A percentile compares a stretch with the other conserved stretches of the same genome.
These are phyloP conservation scores for Platalea minor DNA, from an alignment of 2,797 vertebrate genomes.

Conservation along the genomic window DNA sequence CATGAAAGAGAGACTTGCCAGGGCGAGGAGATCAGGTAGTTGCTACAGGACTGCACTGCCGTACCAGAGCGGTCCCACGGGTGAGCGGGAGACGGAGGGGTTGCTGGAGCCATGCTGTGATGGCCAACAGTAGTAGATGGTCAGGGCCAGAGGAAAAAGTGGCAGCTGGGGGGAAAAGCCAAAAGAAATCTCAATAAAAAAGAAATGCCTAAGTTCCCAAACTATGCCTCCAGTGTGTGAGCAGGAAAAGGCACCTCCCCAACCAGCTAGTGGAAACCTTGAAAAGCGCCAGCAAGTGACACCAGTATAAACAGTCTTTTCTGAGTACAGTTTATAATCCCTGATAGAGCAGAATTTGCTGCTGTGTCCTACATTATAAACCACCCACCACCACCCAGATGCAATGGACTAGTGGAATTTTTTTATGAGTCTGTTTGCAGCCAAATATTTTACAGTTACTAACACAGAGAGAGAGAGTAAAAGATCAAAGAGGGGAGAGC, in stretches of 20 bases:
- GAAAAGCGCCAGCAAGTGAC: neutral
- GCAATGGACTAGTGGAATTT: neutral
- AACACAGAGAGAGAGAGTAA: neutral
- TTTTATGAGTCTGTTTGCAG: neutral
- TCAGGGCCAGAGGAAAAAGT: neutral
- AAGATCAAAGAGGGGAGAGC: slow-evolving; percentile 18
- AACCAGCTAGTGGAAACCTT: neutral
- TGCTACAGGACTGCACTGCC: neutral
- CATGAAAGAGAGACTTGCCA: neutral
- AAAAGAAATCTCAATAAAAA: neutral
- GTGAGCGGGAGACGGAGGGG: accelerated
- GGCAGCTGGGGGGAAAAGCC: neutral
- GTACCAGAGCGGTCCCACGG: neutral
- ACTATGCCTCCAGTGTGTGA: neutral
- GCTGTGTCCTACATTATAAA: neutral
- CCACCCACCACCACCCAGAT: neutral
- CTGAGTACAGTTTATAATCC: neutral
- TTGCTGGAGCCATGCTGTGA: neutral
- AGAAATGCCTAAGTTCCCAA: neutral
- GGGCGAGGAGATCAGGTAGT: neutral
- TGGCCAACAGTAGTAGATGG: neutral
- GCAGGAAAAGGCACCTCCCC: neutral
- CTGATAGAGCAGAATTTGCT: neutral
- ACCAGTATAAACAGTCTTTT: neutral
- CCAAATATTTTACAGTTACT: neutral